Evolutionary conservation across 2,113 vertebrate species (phyloP), one percentile per base, ranked within the genome.

Genomic region (Heterotis niloticus): DNA sequence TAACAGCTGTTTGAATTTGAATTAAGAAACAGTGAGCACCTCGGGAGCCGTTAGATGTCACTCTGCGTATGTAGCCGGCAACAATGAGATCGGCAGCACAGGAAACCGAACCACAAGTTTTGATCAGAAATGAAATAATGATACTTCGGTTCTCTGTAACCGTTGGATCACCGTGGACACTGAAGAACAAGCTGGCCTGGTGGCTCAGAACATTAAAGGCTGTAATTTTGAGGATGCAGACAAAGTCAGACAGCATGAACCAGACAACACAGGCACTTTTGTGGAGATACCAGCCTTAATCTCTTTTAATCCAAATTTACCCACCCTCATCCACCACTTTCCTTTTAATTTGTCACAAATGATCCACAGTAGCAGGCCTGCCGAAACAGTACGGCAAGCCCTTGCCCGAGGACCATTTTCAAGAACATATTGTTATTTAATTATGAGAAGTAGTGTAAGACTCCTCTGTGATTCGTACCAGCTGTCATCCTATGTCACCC

Each of bases 381-480:
- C 34, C 34, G 2, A 51, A 34, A 4, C 7, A 34, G 28, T 28
- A 67, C 52, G 52, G 16, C 57, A n/a, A 64, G 24, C 16, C 12
- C 54, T 20, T 60, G 56, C 7, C 34, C 64, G n/a, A 23, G 44
- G 44, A 51, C 4, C 18, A 78, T 79, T 81, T 84, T 78, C 67
- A 81, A 2, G 65, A 10, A 70, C 64, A 44, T 23, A 69, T 67
- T 72, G 57, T 72, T 59, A 82, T 83, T 82, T 81, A 84, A 85
- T 75, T 26, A 84, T 87, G 78, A 80, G 26, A 74, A 69, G 26
- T 73, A 72, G 52, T 80, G 64, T 71, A 79, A 29, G 29, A 64
- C 26, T 77, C 76, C 71, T 76, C 29, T 34, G 74, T 82, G 79
- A 76, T 80, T 81, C 87, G 81, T 83, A 68, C 79, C 68, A 81